These are phyloP conservation scores for Characodon lateralis DNA, from an alignment of 2,797 vertebrate genomes.

Conservation along the genomic window DNA sequence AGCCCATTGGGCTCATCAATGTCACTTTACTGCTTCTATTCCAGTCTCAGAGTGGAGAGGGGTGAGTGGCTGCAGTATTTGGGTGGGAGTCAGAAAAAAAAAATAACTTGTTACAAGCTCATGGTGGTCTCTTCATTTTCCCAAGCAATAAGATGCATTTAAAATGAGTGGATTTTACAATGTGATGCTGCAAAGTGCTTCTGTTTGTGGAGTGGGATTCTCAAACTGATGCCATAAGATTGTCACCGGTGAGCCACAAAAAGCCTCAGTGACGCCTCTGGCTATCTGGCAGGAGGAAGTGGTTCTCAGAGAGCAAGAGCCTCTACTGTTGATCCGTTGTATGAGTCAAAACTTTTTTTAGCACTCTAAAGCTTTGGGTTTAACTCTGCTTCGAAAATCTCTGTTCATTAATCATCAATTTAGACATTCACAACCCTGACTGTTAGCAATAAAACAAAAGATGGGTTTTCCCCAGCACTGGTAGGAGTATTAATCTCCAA, in stretches of 20 bases:
- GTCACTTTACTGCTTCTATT: constrained; percentile 78
- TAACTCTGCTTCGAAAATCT: constrained; percentile 53
- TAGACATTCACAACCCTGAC: constrained; percentile 42
- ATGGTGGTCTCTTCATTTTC: constrained; percentile 77
- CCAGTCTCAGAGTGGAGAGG: constrained; percentile 63
- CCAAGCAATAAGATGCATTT: constrained; percentile 56
- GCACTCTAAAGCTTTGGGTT: constrained; percentile 20
- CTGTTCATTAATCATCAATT: constrained; percentile 63
- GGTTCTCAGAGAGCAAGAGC: constrained; percentile 26
- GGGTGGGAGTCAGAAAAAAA: constrained; percentile 51
- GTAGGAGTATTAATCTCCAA: constrained; percentile 52
- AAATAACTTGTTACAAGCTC: constrained; percentile 66
- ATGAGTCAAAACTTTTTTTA: constrained; percentile 34
- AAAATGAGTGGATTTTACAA: constrained; percentile 66
- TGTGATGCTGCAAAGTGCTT: constrained; percentile 57
- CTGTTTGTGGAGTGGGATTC: constrained; percentile 45
- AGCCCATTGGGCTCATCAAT: constrained; percentile 67
- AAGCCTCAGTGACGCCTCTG: constrained; percentile 18
- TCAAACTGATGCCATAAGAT: constrained; percentile 45
- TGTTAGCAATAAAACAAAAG: constrained; percentile 49
- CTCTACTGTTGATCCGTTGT: constrained; percentile 19
- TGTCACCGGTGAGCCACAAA: constrained; percentile 39
- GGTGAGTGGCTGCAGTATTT: constrained; percentile 56
- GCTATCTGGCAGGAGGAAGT: constrained; percentile 48
- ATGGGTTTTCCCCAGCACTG: constrained; percentile 58